Percentiles rank a stretch among this genome's conserved stretches.
Evolutionary conservation across 2,888 invertebrate species (phyloP).

Genomic region (Leucophenga montana): DNA sequence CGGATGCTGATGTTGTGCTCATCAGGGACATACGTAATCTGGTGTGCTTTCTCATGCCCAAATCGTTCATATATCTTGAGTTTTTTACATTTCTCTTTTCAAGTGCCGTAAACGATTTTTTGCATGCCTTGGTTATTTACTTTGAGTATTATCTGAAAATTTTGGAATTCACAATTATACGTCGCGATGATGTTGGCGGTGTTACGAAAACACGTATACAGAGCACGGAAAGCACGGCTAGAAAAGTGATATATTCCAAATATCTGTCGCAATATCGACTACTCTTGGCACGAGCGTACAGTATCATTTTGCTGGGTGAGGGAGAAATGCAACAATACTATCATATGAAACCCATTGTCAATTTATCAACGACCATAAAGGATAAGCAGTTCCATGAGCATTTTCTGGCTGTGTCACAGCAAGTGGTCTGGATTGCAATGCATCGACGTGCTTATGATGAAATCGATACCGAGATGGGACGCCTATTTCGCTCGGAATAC

Average conservation of each 20-base stretch:
- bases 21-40: slow-evolving; percentile 64
- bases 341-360: slow-evolving; percentile 54
- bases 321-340: slow-evolving; percentile 55
- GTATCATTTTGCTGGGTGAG: slow-evolving; percentile 52
- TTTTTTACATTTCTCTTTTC: slow-evolving; percentile 59
- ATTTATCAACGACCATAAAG: slow-evolving; percentile 52
- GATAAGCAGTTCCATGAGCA: slow-evolving; percentile 58
- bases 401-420: slow-evolving; percentile 57
- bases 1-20: slow-evolving; percentile 57
- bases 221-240: slow-evolving; percentile 51
- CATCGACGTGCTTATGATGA: slow-evolving; percentile 58
- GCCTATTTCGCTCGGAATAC: slow-evolving; percentile 66
- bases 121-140: slow-evolving; percentile 62
- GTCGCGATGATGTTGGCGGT: slow-evolving; percentile 57
- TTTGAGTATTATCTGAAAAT: slow-evolving; percentile 63
- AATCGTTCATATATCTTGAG: slow-evolving; percentile 50
- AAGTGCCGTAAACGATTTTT: slow-evolving; percentile 50
- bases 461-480: slow-evolving; percentile 63
- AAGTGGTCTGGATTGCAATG: slow-evolving; percentile 63
- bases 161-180: slow-evolving; percentile 61
- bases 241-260: slow-evolving; percentile 56
- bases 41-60: slow-evolving; percentile 57
- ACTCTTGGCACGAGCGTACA: slow-evolving; percentile 62
- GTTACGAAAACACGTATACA: slow-evolving; percentile 52
- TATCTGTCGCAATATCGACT: slow-evolving; percentile 59